A percentile compares a stretch with the other conserved stretches of the same genome.
These are phyloP conservation scores for Anastrepha obliqua DNA, from an alignment of 1,140 invertebrate genomes.

Conservation along the genomic window DNA sequence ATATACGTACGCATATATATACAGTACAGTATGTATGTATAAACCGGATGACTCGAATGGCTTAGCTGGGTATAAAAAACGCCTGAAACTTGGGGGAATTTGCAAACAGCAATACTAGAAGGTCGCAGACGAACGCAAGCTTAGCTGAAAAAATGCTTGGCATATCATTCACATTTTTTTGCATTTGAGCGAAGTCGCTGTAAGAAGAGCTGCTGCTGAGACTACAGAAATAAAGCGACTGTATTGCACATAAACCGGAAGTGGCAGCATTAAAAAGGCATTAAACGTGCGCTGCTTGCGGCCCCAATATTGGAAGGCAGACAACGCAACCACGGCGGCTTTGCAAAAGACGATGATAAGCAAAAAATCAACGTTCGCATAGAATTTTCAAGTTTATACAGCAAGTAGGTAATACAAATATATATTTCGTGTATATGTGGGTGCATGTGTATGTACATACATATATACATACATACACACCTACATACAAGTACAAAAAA, in stretches of 20 bases:
- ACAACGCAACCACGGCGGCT: neutral
- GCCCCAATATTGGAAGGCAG: neutral
- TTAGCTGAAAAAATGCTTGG: neutral
- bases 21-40: neutral
- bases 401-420: neutral
- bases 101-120: neutral
- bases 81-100: neutral
- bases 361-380: neutral
- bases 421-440: too few species aligned
- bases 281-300: neutral
- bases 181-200: neutral
- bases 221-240: neutral
- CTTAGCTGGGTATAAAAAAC: neutral
- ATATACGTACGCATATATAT: neutral
- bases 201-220: neutral
- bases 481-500: too few species aligned
- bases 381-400: neutral
- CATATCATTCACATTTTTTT: too few species aligned
- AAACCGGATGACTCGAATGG: neutral
- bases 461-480: too few species aligned
- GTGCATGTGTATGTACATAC: too few species aligned
- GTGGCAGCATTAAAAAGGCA: conserved; percentile 27
- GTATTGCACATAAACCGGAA: neutral
- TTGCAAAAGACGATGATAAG: too few species aligned
- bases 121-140: neutral